phyloP scores from a whole-genome alignment of 2,113 vertebrate species.

The Glaucomys volans region DNA sequence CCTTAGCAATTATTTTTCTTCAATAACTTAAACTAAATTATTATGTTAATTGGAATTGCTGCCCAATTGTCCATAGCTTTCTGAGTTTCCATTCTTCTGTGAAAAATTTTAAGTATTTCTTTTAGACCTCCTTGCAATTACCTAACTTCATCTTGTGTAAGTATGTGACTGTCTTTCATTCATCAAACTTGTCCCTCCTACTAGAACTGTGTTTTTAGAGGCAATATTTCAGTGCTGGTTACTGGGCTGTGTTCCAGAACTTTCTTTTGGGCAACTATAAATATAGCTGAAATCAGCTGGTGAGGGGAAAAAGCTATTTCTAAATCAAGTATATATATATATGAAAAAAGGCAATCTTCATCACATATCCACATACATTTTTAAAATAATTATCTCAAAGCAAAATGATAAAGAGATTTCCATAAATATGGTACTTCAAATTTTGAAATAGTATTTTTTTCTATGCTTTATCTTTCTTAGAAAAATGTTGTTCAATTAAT shows the following conservation, averaged over 20 bases:
- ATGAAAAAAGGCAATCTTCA: background rate
- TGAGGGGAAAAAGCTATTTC: background rate
- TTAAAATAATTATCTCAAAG: background rate
- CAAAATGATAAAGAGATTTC: background rate
- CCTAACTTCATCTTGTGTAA: background rate
- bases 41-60: background rate
- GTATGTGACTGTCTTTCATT: constrained; percentile 34
- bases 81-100: background rate
- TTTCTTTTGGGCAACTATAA: background rate
- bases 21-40: background rate
- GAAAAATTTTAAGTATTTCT: background rate
- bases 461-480: background rate
- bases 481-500: background rate
- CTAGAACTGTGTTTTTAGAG: constrained; percentile 7
- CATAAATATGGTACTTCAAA: background rate
- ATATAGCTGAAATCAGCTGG: constrained; percentile 30
- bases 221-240: background rate
- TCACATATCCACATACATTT: background rate
- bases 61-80: background rate
- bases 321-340: background rate
- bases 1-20: background rate
- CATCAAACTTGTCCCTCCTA: background rate
- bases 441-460: background rate
- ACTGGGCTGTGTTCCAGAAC: background rate
- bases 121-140: background rate